phyloP scores from a whole-genome alignment of 2,888 invertebrate genomes.

The Laspeyria flexula region DNA sequence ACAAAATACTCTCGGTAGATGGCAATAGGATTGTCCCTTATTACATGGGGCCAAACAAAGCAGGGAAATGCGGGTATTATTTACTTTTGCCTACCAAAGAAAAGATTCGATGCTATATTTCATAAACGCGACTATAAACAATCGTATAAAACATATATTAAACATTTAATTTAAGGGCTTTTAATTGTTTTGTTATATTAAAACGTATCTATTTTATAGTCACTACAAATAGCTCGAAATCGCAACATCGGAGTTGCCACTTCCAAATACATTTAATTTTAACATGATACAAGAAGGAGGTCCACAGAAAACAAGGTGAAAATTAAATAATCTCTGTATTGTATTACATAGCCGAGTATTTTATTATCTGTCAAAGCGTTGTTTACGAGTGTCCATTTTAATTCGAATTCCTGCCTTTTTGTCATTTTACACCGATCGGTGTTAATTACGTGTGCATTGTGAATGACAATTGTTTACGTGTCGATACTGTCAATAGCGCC shows the following conservation, averaged over 20 bases:
- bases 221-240: too few species aligned
- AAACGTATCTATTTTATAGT: too few species aligned
- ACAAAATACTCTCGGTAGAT: too few species aligned
- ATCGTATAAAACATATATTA: too few species aligned
- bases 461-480: conserved; percentile 6
- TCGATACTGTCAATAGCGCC: not conserved
- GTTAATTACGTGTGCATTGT: conserved; percentile 20
- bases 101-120: too few species aligned
- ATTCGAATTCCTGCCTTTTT: conserved; percentile 67
- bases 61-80: too few species aligned
- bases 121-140: too few species aligned
- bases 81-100: too few species aligned
- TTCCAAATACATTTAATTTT: not conserved
- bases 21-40: too few species aligned
- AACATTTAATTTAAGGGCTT: too few species aligned
- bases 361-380: conserved; percentile 58
- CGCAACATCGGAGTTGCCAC: not conserved
- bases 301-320: conserved; percentile 42
- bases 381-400: conserved; percentile 59
- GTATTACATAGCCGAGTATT: conserved; percentile 64
- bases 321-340: conserved; percentile 54
- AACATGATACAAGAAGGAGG: not conserved
- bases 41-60: too few species aligned
- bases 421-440: conserved; percentile 61
- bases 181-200: too few species aligned